phyloP scores from a whole-genome alignment of 2,888 invertebrate species.

The Plebejus argus region DNA sequence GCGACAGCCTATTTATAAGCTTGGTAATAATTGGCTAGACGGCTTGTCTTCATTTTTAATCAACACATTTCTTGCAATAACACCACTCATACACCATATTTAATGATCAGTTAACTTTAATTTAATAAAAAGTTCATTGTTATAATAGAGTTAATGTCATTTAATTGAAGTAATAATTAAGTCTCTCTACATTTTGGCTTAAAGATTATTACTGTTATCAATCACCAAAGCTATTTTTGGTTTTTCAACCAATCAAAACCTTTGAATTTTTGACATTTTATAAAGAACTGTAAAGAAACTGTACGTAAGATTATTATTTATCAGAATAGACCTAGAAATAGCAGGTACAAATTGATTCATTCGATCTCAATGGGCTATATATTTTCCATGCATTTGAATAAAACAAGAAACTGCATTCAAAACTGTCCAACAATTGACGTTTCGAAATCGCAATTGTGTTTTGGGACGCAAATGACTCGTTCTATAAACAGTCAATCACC shows the following conservation, averaged over 20 bases:
- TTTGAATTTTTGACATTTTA: too few species aligned
- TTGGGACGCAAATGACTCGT: constrained; percentile 40
- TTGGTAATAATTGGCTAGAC: neutral
- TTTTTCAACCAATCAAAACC: too few species aligned
- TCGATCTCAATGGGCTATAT: neutral
- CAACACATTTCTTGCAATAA: neutral
- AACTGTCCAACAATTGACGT: neutral
- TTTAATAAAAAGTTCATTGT: too few species aligned
- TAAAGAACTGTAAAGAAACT: neutral
- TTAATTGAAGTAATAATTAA: too few species aligned
- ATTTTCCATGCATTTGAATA: neutral
- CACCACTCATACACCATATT: too few species aligned
- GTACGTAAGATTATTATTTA: neutral
- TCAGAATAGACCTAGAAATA: neutral
- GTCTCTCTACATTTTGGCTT: too few species aligned
- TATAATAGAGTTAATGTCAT: too few species aligned
- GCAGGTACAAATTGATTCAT: neutral
- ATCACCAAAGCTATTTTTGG: too few species aligned
- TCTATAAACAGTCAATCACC: constrained; percentile 60
- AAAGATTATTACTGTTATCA: too few species aligned
- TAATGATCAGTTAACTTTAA: too few species aligned
- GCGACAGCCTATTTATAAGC: constrained; percentile 9
- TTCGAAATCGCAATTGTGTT: constrained; percentile 23
- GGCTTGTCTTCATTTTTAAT: neutral
- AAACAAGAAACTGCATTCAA: constrained; percentile 1